These are phyloP conservation scores for Egretta garzetta DNA, from an alignment of 2,113 vertebrate genomes.

Conservation along the genomic window DNA sequence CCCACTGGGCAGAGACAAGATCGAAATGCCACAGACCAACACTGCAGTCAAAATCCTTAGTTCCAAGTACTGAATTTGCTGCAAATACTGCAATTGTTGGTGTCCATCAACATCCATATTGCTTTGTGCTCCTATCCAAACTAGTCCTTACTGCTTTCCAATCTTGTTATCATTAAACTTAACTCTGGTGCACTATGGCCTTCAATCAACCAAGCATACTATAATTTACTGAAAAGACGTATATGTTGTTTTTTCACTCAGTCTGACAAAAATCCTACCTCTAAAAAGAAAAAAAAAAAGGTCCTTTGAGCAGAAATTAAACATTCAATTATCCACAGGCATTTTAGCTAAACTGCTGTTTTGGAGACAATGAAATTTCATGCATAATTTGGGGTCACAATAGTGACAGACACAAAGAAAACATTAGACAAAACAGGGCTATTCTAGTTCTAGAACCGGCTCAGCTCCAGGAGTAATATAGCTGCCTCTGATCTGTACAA, in stretches of 20 bases:
- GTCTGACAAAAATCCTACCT: neutral
- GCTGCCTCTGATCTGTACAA: neutral
- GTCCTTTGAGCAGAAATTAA: neutral
- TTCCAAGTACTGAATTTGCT: neutral
- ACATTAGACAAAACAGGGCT: neutral
- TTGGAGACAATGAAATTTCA: neutral
- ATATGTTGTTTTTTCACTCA: neutral
- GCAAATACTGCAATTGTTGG: neutral
- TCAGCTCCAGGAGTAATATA: neutral
- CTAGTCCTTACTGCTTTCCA: neutral
- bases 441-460: neutral
- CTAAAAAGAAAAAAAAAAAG: neutral
- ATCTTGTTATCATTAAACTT: neutral
- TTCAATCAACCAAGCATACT: neutral
- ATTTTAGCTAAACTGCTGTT: neutral
- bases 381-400: neutral
- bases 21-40: rapidly evolving
- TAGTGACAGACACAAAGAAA: neutral
- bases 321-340: neutral
- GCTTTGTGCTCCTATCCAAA: neutral
- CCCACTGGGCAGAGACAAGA: neutral
- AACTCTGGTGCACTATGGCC: neutral
- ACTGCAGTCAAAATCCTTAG: neutral
- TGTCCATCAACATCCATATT: neutral
- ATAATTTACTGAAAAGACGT: neutral